A percentile compares a stretch with the other conserved stretches of the same genome.
These are phyloP conservation scores for Mesorhabditis belari DNA, from an alignment of 2,888 invertebrate genomes.

Conservation along the genomic window DNA sequence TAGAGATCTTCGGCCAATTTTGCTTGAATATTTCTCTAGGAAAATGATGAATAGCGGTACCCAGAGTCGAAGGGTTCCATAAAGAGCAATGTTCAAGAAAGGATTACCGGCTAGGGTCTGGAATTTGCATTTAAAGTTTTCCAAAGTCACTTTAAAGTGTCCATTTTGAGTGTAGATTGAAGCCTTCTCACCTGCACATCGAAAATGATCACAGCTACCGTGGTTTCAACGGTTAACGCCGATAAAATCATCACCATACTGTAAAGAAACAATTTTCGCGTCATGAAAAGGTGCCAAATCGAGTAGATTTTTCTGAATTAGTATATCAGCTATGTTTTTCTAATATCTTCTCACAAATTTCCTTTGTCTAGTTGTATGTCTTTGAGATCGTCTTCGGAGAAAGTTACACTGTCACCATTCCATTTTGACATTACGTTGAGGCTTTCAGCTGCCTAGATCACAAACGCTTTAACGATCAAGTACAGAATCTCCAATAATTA, in stretches of 20 bases:
- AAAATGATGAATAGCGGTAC: conserved; percentile 26
- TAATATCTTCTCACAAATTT: neutral
- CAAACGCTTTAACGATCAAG: too few relatives aligned
- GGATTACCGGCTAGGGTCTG: conserved; percentile 26
- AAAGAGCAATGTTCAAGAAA: conserved; percentile 30
- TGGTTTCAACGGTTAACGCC: conserved; percentile 23
- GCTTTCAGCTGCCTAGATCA: neutral
- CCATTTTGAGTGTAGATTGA: too few relatives aligned
- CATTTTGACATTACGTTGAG: neutral
- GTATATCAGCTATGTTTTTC: neutral
- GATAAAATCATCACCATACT: conserved; percentile 29
- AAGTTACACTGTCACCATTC: conserved; percentile 1
- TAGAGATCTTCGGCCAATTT: conserved; percentile 25
- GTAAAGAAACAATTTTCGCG: conserved; percentile 20
- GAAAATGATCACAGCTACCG: conserved; percentile 27
- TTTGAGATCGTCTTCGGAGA: conserved; percentile 12
- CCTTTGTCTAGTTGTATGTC: conserved; percentile 13
- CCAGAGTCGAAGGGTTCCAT: conserved; percentile 30
- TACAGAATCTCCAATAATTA: too few relatives aligned
- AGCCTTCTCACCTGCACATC: conserved; percentile 32
- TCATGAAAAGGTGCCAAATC: conserved; percentile 21
- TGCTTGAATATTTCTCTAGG: conserved; percentile 13
- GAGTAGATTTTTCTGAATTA: conserved; percentile 13
- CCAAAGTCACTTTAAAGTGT: too few relatives aligned
- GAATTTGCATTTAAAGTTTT: neutral